phyloP scores from a whole-genome alignment of 2,113 vertebrate species.

The Pyrgilauda ruficollis region DNA sequence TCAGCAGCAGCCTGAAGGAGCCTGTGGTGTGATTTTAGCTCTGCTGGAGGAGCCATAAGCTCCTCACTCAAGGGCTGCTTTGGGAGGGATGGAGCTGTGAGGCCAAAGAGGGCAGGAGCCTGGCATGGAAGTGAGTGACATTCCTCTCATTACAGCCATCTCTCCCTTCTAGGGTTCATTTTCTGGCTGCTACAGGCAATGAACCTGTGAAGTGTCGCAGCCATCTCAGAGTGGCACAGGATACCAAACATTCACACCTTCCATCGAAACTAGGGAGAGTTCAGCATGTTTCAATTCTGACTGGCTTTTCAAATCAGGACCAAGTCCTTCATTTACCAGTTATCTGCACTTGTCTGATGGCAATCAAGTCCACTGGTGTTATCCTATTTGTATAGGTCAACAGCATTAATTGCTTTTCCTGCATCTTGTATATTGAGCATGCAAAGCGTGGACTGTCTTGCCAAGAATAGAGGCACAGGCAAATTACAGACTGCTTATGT shows the following conservation, averaged over 20 bases:
- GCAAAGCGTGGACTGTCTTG: neutral
- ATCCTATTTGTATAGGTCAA: constrained; percentile 34
- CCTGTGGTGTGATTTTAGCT: neutral
- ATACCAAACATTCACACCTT: neutral
- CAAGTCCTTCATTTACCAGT: constrained; percentile 4
- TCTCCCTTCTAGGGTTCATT: neutral
- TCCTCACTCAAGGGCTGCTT: neutral
- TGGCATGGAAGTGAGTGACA: neutral
- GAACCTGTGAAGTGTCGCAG: neutral
- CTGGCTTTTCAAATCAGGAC: constrained; percentile 12
- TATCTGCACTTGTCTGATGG: neutral
- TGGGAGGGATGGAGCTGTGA: neutral
- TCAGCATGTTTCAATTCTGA: neutral
- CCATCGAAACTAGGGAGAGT: neutral
- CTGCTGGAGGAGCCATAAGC: neutral
- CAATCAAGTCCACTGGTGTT: neutral
- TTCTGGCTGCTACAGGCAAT: neutral
- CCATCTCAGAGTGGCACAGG: neutral
- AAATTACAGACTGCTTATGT: constrained; percentile 59
- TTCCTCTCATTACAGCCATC: neutral
- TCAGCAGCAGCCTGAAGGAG: neutral
- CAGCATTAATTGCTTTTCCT: constrained; percentile 16
- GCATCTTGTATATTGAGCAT: neutral
- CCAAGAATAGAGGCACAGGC: constrained; percentile 41
- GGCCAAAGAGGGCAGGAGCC: neutral